Base-by-base conservation (phyloP, 2,797 vertebrate genomes). In the Falco concolor region DNA sequence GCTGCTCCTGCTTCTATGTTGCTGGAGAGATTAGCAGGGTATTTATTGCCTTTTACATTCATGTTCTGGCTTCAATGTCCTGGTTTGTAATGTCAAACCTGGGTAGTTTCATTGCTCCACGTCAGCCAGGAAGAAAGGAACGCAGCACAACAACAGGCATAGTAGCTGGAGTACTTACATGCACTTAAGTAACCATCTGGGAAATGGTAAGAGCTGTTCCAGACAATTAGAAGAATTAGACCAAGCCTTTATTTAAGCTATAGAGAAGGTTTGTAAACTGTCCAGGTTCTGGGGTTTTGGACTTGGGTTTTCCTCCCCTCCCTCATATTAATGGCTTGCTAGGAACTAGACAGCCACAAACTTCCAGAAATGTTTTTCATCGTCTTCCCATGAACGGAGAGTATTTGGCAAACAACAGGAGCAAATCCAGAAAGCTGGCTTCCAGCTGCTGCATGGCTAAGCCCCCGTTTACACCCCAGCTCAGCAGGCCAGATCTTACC, bases 381-480 rank as follows among this genome's bases (percentile, higher is more conserved):
- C 44, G 28, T 83, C 73, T 90, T 82, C 59, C 72, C 1, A 0
- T 59, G 91, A 94, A 86, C 59, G 57, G 12, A 23, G 87, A 94
- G 49, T 17, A 60, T 78, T 63, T 75, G 89, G 63, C 56, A 95
- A 92, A 84, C n/a, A 65, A 21, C 34, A 85, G 67, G 25, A 91
- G 77, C 78, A 95, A 91, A 95, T 77, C 70, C 87, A 89, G 85
- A 96, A 73, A 83, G 45, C 25, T 92, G 87, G 59, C 83, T 95
- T 87, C 42, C 63, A 84, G 59, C 42, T 94, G n/a, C 85, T 63
- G 28, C 77, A 44, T 36, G 17, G 30, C 57, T 88, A 90, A 93
- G 64, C 42, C 77, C 21, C n/a, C 5, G 5, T 90, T 95, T 88
- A 82, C 56, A 84, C 13, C 83, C 32, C 74, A 73, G 69, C 83